Evolutionary conservation across 2,888 invertebrate species (phyloP).

Genomic region (Ligdia adustata): DNA sequence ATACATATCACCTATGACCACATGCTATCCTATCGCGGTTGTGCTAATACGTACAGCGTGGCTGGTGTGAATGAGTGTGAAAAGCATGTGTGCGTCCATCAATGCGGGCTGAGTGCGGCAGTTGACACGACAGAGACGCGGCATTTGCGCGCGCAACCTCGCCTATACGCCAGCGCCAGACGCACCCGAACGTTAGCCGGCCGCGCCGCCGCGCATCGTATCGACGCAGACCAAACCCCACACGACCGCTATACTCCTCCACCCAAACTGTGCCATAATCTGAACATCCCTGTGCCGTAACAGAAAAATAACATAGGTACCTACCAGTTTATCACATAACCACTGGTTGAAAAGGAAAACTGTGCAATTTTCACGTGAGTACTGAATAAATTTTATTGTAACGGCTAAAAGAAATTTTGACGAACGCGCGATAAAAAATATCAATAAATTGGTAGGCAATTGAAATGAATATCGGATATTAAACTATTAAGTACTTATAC

Average conservation of each 20-base stretch:
- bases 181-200: slow-evolving; percentile 56
- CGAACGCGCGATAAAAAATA: slow-evolving; percentile 2
- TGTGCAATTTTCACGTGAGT: slow-evolving; percentile 17
- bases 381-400: neutral
- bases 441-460: neutral
- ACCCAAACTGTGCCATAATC: slow-evolving; percentile 19
- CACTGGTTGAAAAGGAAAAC: no score
- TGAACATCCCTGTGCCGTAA: slow-evolving; percentile 8
- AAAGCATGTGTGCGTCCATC: slow-evolving; percentile 19
- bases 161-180: slow-evolving; percentile 64
- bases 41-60: neutral
- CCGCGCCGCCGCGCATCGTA: slow-evolving; percentile 53
- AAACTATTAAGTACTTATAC: no score
- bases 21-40: neutral
- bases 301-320: neutral
- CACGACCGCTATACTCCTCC: slow-evolving; percentile 43
- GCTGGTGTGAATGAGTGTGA: slow-evolving; percentile 11
- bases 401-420: neutral
- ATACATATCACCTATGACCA: neutral
- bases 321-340: no score
- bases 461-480: no score
- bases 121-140: slow-evolving; percentile 27
- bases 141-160: slow-evolving; percentile 59
- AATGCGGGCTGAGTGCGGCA: slow-evolving; percentile 28
- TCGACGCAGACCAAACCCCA: slow-evolving; percentile 61